phyloP scores from a whole-genome alignment of 2,113 vertebrate genomes.

The Lasiurus borealis region DNA sequence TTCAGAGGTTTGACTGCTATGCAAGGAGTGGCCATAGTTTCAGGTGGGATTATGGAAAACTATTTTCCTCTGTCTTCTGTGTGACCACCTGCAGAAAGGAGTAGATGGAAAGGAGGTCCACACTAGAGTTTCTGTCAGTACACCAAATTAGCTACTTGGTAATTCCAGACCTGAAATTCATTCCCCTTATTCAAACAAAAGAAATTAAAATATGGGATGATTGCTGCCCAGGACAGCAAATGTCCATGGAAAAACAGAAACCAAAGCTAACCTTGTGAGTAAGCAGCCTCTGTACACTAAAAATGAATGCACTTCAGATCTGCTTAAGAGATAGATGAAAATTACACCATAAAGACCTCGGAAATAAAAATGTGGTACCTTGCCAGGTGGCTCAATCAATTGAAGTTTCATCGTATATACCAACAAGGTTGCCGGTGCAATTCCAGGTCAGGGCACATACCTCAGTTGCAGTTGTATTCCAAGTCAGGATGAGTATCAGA shows the following conservation, averaged over 20 bases:
- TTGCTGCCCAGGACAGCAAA: too few species aligned
- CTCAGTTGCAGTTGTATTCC: too few species aligned
- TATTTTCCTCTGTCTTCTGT: neutral
- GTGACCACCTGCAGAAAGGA: neutral
- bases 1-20: neutral
- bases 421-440: too few species aligned
- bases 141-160: neutral
- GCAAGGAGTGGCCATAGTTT: neutral
- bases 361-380: constrained; percentile 17
- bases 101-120: neutral
- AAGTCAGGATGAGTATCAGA: too few species aligned
- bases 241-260: too few species aligned
- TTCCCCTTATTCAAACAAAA: neutral
- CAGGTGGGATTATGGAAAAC: neutral
- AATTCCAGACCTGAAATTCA: neutral
- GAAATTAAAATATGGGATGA: too few species aligned
- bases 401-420: too few species aligned
- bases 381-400: too few species aligned
- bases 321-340: neutral
- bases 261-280: neutral
- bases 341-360: constrained; percentile 16
- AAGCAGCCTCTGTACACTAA: too few species aligned
- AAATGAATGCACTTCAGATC: too few species aligned
- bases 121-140: neutral
- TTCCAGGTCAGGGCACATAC: too few species aligned